Conservation (phyloP, 1,140 invertebrate genomes). For the Holotrichia oblita region DNA sequence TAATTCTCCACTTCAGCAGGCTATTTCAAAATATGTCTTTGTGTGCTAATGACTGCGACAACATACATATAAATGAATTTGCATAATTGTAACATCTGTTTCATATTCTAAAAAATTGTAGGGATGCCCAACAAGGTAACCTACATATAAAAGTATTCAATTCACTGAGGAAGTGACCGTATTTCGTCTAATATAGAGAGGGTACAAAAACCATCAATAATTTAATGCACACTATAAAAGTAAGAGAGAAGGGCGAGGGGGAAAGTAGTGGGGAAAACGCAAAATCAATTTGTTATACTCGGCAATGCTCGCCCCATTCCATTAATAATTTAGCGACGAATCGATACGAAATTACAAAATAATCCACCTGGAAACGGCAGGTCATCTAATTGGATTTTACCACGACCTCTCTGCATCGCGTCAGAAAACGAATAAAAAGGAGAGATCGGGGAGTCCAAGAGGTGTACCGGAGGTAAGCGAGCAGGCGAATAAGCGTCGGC, state of each 20-base stretch:
- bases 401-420: background rate
- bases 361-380: conserved; percentile 15
- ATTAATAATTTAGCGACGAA: background rate
- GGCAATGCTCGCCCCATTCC: background rate
- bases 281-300: conserved; percentile 7
- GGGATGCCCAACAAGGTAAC: no score
- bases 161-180: no score
- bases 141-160: no score
- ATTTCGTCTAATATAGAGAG: no score
- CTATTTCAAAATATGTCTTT: no score
- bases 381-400: conserved; percentile 17
- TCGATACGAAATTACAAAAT: conserved; percentile 21
- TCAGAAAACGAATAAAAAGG: conserved; percentile 13
- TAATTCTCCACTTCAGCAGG: no score
- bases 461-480: background rate
- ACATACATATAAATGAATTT: no score
- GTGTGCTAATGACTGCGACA: no score
- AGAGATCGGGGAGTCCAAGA: background rate
- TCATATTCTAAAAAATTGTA: no score
- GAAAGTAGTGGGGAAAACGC: background rate
- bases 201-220: background rate
- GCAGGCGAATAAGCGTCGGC: background rate
- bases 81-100: no score
- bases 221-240: background rate
- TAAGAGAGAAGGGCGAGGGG: background rate